These are phyloP conservation scores for Hippocampus abdominalis DNA, from an alignment of 2,113 vertebrate genomes.

Conservation along the genomic window DNA sequence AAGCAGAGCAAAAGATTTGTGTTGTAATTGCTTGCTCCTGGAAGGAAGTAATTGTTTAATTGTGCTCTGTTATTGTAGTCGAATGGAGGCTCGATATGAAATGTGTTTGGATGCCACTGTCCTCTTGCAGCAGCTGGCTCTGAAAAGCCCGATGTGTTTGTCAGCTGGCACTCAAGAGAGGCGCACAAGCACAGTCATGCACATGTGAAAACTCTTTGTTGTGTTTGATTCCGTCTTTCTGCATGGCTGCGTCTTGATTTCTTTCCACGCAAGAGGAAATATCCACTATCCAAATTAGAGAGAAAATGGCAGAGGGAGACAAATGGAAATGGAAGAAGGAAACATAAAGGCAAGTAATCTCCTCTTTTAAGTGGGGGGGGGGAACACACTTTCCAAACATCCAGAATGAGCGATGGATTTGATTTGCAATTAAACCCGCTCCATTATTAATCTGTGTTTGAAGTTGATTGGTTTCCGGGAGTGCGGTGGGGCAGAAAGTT, in stretches of 20 bases:
- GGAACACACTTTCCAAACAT: conserved; percentile 12
- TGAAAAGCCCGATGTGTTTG: conserved; percentile 13
- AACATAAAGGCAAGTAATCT: conserved; percentile 21
- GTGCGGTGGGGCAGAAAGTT: conserved; percentile 31
- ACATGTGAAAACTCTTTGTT: conserved; percentile 21
- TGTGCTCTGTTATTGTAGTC: conserved; percentile 4
- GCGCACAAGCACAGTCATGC: conserved; percentile 16
- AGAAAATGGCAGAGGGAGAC: conserved; percentile 14
- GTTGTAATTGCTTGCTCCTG: neutral
- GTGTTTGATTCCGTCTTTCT: neutral
- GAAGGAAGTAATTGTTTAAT: conserved; percentile 1
- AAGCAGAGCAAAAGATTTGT: neutral
- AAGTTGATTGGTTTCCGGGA: conserved; percentile 67
- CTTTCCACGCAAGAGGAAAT: conserved; percentile 14
- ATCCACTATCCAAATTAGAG: conserved; percentile 23
- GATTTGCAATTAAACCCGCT: conserved; percentile 52
- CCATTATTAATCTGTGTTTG: conserved; percentile 45
- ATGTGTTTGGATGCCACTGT: conserved; percentile 20
- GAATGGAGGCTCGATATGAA: neutral
- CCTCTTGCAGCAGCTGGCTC: conserved; percentile 47
- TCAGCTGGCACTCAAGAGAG: conserved; percentile 37
- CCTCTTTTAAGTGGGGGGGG: conserved; percentile 30
- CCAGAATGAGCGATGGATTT: conserved; percentile 33
- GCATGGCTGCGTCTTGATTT: conserved; percentile 11
- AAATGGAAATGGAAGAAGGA: conserved; percentile 22